Base-by-base conservation (phyloP, 64 coral and sea anemone genomes). In the Actinia tenebrosa region DNA sequence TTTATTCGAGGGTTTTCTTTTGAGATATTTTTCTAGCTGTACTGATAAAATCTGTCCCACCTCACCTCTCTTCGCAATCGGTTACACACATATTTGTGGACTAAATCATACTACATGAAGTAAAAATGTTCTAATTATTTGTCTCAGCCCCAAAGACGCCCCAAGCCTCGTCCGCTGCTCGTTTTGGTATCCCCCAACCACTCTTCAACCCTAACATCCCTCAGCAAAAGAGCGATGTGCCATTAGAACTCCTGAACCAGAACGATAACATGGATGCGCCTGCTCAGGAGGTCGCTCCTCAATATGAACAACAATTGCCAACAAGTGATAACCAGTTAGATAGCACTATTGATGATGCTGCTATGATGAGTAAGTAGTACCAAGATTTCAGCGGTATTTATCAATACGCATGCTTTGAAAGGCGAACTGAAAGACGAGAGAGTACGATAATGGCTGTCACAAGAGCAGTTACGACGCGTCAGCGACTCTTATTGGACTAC, bases 251-350 rank as follows among this genome's bases (percentile, higher is more conserved):
- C 26, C 42, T 75, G 23, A 80, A 50, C 79, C 79, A 80, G 47
- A 44, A 81, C 18, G 43, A 44, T 4, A 79, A 44, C 77, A 30
- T 45, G 0, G 77, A 79, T 2, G 14, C 6, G 17, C 79, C 79
- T 81, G 79, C 79, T 43, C 25, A 75, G 7, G 50, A 81, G 16
- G 18, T 3, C 46, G 50, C 18, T 50, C 45, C 43, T 50, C 44
- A 53, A 22, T 81, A 50, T 30, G 45, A 50, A 45, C 79, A 81
- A 23, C 43, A 81, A 81, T 53, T 53, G 50, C 79, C 79, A 81
- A 18, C 50, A 5, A 53, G 79, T 81, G 79, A 81, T 53, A 81
- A 81, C 79, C 79, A 81, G 11, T 81, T 81, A 53, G 50, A 75
- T 15, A 75, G 69, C 26, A 75, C 69, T 16, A 75, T 75, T 26